Base-by-base conservation (phyloP, 2,888 invertebrate species). In the Nudaria mundana region DNA sequence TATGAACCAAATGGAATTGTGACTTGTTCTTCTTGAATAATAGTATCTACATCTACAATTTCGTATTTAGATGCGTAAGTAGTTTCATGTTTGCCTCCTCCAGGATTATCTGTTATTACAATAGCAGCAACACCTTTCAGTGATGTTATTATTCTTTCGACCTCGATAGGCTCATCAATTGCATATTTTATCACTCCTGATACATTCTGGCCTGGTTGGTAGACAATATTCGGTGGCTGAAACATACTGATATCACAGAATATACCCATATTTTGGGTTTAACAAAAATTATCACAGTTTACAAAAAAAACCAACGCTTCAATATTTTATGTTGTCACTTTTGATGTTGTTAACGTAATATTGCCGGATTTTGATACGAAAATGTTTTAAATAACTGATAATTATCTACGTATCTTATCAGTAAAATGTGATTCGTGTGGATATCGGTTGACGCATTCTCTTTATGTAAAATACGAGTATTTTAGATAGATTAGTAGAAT, bases 181-280 rank as follows among this genome's bases (percentile, higher is more conserved):
- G 56, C 61, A 38, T 73, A 73, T 35, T 60, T 71, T 6, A 73
- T 63, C n/a, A 53, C 41, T 8, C 72, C 72, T 3, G 59, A 46
- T 3, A 73, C 54, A 0, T 44, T 38, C 24, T 61, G 53, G 1
- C 71, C 73, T 5, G 68, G 53, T 3, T 45, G 46, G 23, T 60
- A 71, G 0, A 48, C 51, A 1, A 60, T 68, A 12, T 63, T 55
- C 1, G 43, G 32, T 4, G 66, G 57, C 39, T 67, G 64, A 8
- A 37, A 48, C 11, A 72, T 42, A 35, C 57, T 58, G 6, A 73
- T 68, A 54, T 69, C 56, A 41, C 70, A 71, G 48, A 44, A 40
- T 13, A 72, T 57, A 20, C 71, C 71, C 73, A 72, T 72, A 1
- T 28, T 28, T 12, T n/a, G 8, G n/a, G 8, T 3, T 14, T 13